Evolutionary conservation across 2,888 invertebrate genomes (phyloP).

Genomic region (Ptychoptera albimana): DNA sequence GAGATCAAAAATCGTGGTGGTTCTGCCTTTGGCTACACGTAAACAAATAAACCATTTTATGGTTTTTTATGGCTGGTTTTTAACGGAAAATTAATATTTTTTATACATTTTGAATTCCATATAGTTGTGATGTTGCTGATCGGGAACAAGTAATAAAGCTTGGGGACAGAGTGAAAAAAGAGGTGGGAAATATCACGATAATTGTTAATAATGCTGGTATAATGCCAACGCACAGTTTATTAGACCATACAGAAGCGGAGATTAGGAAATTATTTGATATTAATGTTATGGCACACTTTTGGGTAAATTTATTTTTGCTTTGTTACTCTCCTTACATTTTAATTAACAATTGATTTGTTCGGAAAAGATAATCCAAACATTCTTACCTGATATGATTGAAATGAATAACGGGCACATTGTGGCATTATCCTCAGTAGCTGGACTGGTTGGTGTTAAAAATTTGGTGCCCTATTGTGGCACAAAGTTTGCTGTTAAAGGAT

Average conservation of each 20-base stretch:
- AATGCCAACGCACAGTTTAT: slow-evolving; percentile 60
- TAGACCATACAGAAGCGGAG: slow-evolving; percentile 49
- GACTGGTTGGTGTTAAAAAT: slow-evolving; percentile 52
- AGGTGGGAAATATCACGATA: slow-evolving; percentile 62
- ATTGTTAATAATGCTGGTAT: slow-evolving; percentile 78
- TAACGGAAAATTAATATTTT: no score
- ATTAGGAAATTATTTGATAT: slow-evolving; percentile 51
- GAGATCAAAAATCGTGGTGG: slow-evolving; percentile 35
- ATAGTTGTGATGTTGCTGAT: slow-evolving; percentile 48
- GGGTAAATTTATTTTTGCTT: slow-evolving; percentile 38
- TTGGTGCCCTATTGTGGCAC: slow-evolving; percentile 68
- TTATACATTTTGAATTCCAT: no score
- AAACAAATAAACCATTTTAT: no score
- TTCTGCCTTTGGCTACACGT: slow-evolving; percentile 32
- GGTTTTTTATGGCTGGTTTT: no score
- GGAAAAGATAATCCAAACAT: slow-evolving; percentile 41
- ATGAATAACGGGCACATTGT: slow-evolving; percentile 63
- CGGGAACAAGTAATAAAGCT: slow-evolving; percentile 47
- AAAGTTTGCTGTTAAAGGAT: slow-evolving; percentile 68
- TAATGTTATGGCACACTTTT: slow-evolving; percentile 64
- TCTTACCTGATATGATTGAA: slow-evolving; percentile 62
- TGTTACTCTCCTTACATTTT: not conserved
- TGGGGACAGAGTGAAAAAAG: slow-evolving; percentile 44
- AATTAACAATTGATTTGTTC: not conserved
- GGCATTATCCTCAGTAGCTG: slow-evolving; percentile 62